A percentile compares a stretch with the other conserved stretches of the same genome.
phyloP scores from a whole-genome alignment of 2,113 vertebrate genomes.

The Axis porcinus region DNA sequence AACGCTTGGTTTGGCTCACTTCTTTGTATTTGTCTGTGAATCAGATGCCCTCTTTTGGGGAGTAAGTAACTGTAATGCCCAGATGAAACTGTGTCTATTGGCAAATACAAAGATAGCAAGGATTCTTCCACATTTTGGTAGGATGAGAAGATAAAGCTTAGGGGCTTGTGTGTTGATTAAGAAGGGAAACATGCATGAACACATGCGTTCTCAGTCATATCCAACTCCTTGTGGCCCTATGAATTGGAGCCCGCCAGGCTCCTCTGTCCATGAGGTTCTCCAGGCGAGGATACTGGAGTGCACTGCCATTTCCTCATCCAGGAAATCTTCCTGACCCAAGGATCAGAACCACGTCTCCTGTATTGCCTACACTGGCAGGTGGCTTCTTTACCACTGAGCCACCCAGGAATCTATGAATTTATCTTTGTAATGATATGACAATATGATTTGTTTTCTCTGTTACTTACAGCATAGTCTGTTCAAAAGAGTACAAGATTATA shows the following conservation, averaged over 20 bases:
- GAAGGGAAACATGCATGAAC: background rate
- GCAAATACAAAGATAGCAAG: background rate
- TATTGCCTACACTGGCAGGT: background rate
- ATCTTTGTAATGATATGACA: background rate
- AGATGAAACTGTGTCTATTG: background rate
- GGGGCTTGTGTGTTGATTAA: background rate
- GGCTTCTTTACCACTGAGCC: background rate
- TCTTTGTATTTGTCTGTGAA: background rate
- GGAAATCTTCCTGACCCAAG: background rate
- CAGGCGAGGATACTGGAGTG: background rate
- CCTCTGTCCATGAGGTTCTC: background rate
- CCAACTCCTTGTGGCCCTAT: background rate
- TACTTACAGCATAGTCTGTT: background rate
- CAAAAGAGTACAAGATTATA: background rate
- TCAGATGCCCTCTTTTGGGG: background rate
- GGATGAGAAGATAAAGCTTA: background rate
- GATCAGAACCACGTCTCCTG: background rate
- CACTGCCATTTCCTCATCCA: background rate
- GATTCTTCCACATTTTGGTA: background rate
- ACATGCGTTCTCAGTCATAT: rapidly evolving
- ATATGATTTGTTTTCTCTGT: background rate
- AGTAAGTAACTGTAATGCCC: background rate
- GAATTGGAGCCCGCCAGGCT: background rate
- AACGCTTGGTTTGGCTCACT: background rate
- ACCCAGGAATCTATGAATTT: background rate